Evolutionary conservation across 2,797 vertebrate genomes (phyloP).

Genomic region (Merluccius polli): DNA sequence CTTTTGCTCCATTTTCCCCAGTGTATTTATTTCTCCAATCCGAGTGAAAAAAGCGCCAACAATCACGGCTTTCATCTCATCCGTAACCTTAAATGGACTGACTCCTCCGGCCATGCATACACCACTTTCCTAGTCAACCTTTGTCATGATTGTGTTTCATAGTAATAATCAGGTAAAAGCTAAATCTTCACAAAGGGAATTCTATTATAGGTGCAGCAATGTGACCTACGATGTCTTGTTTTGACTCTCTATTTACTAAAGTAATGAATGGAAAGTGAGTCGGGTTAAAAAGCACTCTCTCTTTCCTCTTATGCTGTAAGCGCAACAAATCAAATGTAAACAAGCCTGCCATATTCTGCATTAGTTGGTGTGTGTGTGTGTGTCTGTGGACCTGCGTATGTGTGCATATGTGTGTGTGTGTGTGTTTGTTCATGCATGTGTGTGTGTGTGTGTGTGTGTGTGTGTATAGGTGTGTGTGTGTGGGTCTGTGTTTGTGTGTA

Average conservation of each 20-base stretch:
- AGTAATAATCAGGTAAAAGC: conserved; percentile 1
- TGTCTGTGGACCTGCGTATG: not conserved
- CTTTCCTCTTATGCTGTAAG: not conserved
- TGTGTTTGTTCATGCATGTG: too few relatives aligned
- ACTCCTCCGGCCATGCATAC: not conserved
- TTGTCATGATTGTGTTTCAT: not conserved
- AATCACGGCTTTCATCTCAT: not conserved
- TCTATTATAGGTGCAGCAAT: not conserved
- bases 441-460: too few relatives aligned
- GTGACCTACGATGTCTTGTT: not conserved
- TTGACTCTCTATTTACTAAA: not conserved
- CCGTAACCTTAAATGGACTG: not conserved
- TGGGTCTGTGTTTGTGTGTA: not conserved
- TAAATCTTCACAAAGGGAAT: not conserved
- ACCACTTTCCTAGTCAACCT: not conserved
- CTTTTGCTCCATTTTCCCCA: not conserved
- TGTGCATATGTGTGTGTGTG: too few relatives aligned
- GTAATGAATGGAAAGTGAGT: not conserved
- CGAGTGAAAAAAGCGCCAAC: not conserved
- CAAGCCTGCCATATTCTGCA: not conserved
- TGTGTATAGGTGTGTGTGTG: not conserved
- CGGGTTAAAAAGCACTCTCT: not conserved
- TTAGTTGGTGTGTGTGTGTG: not conserved
- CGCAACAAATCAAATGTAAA: not conserved
- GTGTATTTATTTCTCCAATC: not conserved